Conservation (phyloP, 2,113 vertebrate genomes). For the Noturus placidus region DNA sequence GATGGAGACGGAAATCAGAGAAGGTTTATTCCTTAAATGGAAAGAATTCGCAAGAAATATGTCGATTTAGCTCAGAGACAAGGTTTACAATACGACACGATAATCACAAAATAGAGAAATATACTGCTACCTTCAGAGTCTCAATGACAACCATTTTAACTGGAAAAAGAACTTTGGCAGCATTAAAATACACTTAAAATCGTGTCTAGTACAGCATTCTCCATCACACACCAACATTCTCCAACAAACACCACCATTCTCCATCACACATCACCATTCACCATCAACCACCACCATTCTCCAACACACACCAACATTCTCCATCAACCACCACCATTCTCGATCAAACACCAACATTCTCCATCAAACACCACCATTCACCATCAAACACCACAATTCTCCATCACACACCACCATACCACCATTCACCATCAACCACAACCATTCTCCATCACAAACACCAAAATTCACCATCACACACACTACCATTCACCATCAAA, state of each 20-base stretch:
- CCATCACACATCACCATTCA: too few species aligned
- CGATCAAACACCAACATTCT: neutral
- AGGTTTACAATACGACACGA: neutral
- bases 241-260: neutral
- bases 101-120: neutral
- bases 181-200: neutral
- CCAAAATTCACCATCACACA: too few species aligned
- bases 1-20: conserved; percentile 62
- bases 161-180: neutral
- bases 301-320: too few species aligned
- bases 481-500: too few species aligned
- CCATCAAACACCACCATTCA: neutral
- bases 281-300: too few species aligned
- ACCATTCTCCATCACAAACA: too few species aligned
- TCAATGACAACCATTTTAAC: neutral
- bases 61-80: neutral
- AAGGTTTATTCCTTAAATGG: neutral
- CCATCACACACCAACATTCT: neutral
- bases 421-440: too few species aligned
- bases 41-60: neutral
- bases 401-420: too few species aligned
- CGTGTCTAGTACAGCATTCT: neutral
- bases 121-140: neutral
- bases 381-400: too few species aligned
- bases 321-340: too few species aligned